phyloP scores from a whole-genome alignment of 2,797 vertebrate species.

The Anabacerthia variegaticeps region DNA sequence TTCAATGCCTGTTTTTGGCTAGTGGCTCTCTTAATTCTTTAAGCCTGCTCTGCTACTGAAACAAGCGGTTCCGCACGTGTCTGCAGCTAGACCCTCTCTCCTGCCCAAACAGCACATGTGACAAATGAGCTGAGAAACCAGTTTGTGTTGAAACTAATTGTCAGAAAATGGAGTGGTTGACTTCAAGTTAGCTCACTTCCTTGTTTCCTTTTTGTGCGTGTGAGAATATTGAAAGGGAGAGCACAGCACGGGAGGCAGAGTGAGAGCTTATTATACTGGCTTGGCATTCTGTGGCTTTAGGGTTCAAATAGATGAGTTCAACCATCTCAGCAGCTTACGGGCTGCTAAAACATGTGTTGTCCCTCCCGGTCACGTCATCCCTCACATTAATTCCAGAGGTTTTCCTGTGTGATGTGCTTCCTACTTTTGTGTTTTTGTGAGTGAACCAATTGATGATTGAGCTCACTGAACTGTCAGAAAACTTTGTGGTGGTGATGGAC shows the following conservation, averaged over 20 bases:
- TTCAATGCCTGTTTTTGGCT: not conserved
- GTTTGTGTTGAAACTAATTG: not conserved
- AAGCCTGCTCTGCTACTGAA: not conserved
- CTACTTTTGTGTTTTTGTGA: not conserved
- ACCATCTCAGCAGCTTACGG: not conserved
- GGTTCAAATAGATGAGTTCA: not conserved
- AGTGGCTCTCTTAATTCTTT: not conserved
- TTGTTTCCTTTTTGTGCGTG: not conserved
- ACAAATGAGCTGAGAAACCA: not conserved
- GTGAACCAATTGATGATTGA: not conserved
- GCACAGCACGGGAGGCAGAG: not conserved
- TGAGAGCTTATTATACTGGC: not conserved
- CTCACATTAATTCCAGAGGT: not conserved
- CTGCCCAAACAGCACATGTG: fast-evolving
- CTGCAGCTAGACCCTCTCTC: not conserved
- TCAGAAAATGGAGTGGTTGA: not conserved
- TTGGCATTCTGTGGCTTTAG: not conserved
- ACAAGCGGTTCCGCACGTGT: not conserved
- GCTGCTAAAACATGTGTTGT: not conserved
- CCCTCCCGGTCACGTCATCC: not conserved
- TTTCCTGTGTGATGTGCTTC: not conserved
- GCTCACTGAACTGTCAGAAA: not conserved
- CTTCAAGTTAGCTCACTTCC: not conserved
- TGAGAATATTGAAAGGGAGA: not conserved
- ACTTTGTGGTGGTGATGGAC: not conserved